A percentile compares a stretch with the other conserved stretches of the same genome.
phyloP scores from a whole-genome alignment of 2,888 invertebrate genomes.

The Xanthia icteritia region DNA sequence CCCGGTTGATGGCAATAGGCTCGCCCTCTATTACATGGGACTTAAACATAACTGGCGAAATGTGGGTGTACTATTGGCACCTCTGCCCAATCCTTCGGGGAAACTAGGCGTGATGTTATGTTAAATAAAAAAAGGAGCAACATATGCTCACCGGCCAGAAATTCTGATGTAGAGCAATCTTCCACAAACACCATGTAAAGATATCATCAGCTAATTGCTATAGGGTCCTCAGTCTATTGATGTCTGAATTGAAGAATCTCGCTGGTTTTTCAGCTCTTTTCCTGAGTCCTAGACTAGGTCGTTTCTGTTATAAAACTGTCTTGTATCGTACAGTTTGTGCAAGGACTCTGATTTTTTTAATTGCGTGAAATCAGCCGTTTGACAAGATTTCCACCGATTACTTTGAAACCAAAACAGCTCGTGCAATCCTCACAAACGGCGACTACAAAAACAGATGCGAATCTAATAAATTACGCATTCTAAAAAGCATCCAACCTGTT shows the following conservation, averaged over 20 bases:
- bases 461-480: constrained; percentile 17
- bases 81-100: no score
- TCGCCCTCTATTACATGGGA: no score
- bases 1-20: no score
- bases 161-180: not conserved
- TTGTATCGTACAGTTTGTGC: not conserved
- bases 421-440: not conserved
- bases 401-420: not conserved
- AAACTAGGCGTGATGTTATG: no score
- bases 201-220: not conserved
- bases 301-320: not conserved
- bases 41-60: no score
- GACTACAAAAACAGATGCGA: constrained; percentile 9
- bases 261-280: no score
- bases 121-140: not conserved
- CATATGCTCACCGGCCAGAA: not conserved
- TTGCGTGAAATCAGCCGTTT: not conserved
- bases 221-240: not conserved
- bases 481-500: constrained; percentile 3
- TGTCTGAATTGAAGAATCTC: not conserved
- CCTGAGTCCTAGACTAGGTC: not conserved
- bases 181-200: not conserved
- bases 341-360: not conserved
- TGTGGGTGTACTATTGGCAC: no score
- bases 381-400: constrained; percentile 5